A percentile compares a stretch with the other conserved stretches of the same genome.
phyloP scores from a whole-genome alignment of 2,888 invertebrate genomes.

The Oxycera nigricornis region DNA sequence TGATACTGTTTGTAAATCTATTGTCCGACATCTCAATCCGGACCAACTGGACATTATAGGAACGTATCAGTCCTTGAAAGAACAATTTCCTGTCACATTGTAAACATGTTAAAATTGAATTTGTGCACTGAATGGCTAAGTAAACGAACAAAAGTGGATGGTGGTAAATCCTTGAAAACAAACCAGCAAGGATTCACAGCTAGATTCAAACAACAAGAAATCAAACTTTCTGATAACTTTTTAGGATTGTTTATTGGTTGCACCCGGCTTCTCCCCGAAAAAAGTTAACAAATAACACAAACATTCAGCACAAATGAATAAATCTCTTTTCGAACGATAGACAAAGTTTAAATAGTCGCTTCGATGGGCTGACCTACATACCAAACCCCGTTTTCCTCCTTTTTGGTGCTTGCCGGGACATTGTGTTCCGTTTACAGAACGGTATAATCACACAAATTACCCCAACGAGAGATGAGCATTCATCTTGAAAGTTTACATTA shows the following conservation, averaged over 20 bases:
- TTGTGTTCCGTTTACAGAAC: not conserved
- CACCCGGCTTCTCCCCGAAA: not conserved
- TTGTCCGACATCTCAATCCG: too few species aligned
- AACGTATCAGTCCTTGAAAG: slow-evolving; percentile 39
- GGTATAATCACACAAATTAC: slow-evolving; percentile 47
- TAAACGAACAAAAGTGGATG: slow-evolving; percentile 24
- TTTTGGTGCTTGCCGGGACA: not conserved
- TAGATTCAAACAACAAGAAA: slow-evolving; percentile 6
- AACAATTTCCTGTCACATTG: slow-evolving; percentile 44
- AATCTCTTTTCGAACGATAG: not conserved
- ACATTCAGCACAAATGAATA: not conserved
- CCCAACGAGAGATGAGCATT: slow-evolving; percentile 47
- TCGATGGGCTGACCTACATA: slow-evolving; percentile 2
- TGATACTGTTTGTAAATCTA: too few species aligned
- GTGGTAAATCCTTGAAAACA: not conserved
- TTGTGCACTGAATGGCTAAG: slow-evolving; percentile 41
- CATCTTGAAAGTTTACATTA: slow-evolving; percentile 47
- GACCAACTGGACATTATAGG: not conserved
- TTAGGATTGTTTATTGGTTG: not conserved
- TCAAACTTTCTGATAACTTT: slow-evolving; percentile 14
- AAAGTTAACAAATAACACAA: not conserved
- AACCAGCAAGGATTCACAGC: not conserved
- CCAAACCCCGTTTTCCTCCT: not conserved
- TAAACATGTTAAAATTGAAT: slow-evolving; percentile 46
- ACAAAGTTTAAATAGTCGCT: slow-evolving; percentile 43